Percentiles rank a stretch among this genome's conserved stretches.
Conservation (phyloP, 2,113 vertebrate genomes). For the Stegostoma tigrinum region DNA sequence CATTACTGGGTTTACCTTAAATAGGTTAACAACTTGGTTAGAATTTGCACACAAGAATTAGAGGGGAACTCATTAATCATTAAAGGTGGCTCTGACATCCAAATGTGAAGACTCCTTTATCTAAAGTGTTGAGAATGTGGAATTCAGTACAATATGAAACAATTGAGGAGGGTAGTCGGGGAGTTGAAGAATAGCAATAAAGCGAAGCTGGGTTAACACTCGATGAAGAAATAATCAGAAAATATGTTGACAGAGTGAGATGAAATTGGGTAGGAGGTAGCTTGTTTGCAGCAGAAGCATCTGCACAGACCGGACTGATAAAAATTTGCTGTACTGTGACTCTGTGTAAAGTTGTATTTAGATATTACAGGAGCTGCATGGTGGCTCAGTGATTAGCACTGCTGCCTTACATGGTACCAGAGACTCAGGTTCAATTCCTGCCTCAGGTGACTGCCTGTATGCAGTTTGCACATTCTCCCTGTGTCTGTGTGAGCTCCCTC, state of each 20-base stretch:
- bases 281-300: not conserved
- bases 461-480: too few relatives aligned
- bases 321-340: not conserved
- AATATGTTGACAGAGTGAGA: not conserved
- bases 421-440: too few relatives aligned
- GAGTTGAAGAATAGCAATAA: not conserved
- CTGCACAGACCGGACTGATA: not conserved
- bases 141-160: not conserved
- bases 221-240: not conserved
- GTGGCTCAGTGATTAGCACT: too few relatives aligned
- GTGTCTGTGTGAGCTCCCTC: too few relatives aligned
- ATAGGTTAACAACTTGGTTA: not conserved
- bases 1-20: conserved; percentile 18
- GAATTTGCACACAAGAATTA: not conserved
- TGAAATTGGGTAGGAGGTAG: not conserved
- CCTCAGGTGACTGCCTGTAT: too few relatives aligned
- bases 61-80: not conserved
- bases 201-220: not conserved
- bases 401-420: too few relatives aligned
- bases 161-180: not conserved
- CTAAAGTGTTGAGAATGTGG: not conserved
- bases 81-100: not conserved
- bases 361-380: too few relatives aligned
- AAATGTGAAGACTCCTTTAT: not conserved
- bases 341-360: not conserved